A percentile compares a stretch with the other conserved stretches of the same genome.
phyloP scores from a whole-genome alignment of 35 echinoderm and acorn worm genomes.

The Diadema setosum region DNA sequence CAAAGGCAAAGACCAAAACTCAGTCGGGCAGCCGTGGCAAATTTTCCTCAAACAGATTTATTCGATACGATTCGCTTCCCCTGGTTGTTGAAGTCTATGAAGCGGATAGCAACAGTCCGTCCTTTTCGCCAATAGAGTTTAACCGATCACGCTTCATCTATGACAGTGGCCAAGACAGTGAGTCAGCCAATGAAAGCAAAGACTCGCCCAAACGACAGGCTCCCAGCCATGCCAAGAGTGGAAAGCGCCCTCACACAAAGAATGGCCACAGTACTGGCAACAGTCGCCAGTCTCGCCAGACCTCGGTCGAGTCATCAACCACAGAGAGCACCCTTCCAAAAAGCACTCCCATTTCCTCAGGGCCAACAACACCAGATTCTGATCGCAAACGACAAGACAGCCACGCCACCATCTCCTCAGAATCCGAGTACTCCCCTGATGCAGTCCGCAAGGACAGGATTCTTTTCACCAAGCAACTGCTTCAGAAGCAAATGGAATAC shows the following conservation, averaged over 20 bases:
- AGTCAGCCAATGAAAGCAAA: neutral
- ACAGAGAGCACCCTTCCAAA: constrained; percentile 85
- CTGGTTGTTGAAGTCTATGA: constrained; percentile 94
- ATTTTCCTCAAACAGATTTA: constrained; percentile 74
- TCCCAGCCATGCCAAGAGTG: neutral
- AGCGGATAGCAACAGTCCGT: constrained; percentile 68
- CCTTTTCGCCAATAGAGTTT: constrained; percentile 26
- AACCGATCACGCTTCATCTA: constrained; percentile 16
- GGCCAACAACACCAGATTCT: constrained; percentile 73
- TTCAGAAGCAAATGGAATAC: neutral
- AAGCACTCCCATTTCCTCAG: constrained; percentile 84
- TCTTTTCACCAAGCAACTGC: neutral
- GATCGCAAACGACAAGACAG: constrained; percentile 56
- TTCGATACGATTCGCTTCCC: constrained; percentile 89
- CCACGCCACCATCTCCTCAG: constrained; percentile 29
- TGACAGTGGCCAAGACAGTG: constrained; percentile 51
- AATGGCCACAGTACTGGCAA: constrained; percentile 28
- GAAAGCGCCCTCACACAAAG: constrained; percentile 18
- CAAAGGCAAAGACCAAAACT: constrained; percentile 14
- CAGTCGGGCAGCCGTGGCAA: constrained; percentile 2
- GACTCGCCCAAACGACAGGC: neutral
- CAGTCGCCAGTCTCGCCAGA: constrained; percentile 55
- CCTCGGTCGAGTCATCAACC: constrained; percentile 73
- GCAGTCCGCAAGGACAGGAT: neutral
- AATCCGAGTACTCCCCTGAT: constrained; percentile 7